Base-by-base conservation (phyloP, 2,113 vertebrate genomes). In the Perccottus glenii region DNA sequence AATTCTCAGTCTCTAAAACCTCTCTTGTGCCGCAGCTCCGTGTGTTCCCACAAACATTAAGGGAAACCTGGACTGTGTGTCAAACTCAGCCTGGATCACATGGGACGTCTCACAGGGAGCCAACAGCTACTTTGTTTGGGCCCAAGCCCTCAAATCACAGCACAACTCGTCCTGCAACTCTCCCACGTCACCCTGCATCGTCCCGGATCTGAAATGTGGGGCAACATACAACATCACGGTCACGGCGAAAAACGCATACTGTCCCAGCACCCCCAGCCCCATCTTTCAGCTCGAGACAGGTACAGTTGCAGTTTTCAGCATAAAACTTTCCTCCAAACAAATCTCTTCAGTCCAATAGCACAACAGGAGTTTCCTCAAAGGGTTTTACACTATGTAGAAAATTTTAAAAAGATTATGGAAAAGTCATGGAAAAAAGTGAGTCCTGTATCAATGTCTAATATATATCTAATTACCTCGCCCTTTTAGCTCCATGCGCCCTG, bases 401-500 rank as follows among this genome's bases (percentile, higher is more conserved):
- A n/a, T n/a, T n/a, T n/a, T n/a, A n/a, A n/a, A n/a, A n/a, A n/a
- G n/a, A n/a, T n/a, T n/a, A n/a, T n/a, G n/a, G n/a, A n/a, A n/a
- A n/a, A n/a, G n/a, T n/a, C n/a, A n/a, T n/a, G n/a, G n/a, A n/a
- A n/a, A n/a, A n/a, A n/a, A 27, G 19, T 27, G 19, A 27, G 19
- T 27, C 19, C 19, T 27, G 19, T 27, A 3, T 27, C 19, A 27
- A 27, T 27, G 19, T 27, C 36, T 62, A 16, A 51, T 5, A 3
- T 12, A 3, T 19, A 3, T 15, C 19, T 60, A 2, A 60, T 48
- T 5, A 1, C 46, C 4, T 36, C 4, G 60, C 2, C 44, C 16
- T 55, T 33, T 7, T 55, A 94, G 93, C 88, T 60, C 93, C 93
- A 5, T 94, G 93, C 36, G 64, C 85, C 57, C 83, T 93, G 49